These are phyloP conservation scores for Microcebus griseorufus DNA, from an alignment of 2,113 vertebrate genomes.

Conservation along the genomic window DNA sequence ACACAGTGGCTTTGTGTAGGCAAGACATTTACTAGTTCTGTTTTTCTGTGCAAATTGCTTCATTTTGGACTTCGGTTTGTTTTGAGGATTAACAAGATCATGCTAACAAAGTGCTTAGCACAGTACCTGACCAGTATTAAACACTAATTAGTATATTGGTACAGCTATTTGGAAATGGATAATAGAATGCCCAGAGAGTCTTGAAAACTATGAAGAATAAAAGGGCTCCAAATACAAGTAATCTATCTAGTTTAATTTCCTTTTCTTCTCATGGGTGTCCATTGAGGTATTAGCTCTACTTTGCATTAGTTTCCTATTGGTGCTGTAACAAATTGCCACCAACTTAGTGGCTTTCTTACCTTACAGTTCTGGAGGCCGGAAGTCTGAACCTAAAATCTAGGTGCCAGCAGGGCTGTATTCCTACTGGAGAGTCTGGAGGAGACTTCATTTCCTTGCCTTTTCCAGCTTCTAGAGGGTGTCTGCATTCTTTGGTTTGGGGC, in stretches of 20 bases:
- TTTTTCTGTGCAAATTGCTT: not conserved
- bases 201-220: not conserved
- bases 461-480: not conserved
- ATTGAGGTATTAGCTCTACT: not conserved
- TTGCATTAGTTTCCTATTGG: not conserved
- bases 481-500: not conserved
- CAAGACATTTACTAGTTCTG: not conserved
- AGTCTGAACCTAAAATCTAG: not conserved
- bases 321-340: not conserved
- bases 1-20: not conserved
- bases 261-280: not conserved
- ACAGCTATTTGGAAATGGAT: not conserved
- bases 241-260: not conserved
- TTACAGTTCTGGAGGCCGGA: not conserved
- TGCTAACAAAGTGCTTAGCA: not conserved
- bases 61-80: not conserved
- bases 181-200: not conserved
- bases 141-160: not conserved
- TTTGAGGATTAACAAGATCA: not conserved
- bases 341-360: not conserved
- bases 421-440: not conserved
- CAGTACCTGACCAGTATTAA: not conserved
- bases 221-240: not conserved
- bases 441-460: not conserved
- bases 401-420: not conserved